A percentile compares a stretch with the other conserved stretches of the same genome.
Conservation (phyloP, 2,888 invertebrate genomes). For the Piscicola geometra region DNA sequence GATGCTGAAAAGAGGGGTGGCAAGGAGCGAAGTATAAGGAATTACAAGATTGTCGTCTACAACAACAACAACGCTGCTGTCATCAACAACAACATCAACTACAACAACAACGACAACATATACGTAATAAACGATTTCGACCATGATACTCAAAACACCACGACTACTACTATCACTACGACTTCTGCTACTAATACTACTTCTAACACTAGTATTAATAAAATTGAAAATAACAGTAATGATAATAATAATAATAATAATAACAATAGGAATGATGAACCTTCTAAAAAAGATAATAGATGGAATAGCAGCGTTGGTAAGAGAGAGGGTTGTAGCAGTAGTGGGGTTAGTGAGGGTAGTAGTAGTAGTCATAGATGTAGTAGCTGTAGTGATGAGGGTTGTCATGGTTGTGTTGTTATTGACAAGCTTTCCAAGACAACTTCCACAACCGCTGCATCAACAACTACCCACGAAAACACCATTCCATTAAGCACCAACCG, state of each 20-base stretch:
- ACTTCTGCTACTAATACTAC: too few relatives aligned
- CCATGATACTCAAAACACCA: neutral
- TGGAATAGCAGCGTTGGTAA: neutral
- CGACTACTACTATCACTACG: neutral
- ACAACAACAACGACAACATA: neutral
- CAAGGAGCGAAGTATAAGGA: neutral
- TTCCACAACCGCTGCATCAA: neutral
- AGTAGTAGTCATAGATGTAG: too few relatives aligned
- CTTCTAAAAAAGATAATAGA: neutral
- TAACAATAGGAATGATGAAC: neutral
- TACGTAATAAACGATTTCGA: neutral
- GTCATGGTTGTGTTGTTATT: too few relatives aligned
- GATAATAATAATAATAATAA: slow-evolving; percentile 3
- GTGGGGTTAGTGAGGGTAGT: too few relatives aligned
- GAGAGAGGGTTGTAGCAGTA: too few relatives aligned
- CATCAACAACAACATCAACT: neutral
- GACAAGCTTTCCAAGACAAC: neutral
- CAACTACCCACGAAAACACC: neutral
- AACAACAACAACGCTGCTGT: slow-evolving; percentile 8
- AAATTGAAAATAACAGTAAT: neutral
- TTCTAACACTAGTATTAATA: neutral
- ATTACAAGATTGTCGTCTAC: slow-evolving; percentile 11
- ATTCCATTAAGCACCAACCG: neutral
- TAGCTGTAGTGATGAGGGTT: too few relatives aligned
- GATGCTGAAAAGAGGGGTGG: neutral